phyloP scores from a whole-genome alignment of 2,888 invertebrate genomes.

The Escarpia spicata region DNA sequence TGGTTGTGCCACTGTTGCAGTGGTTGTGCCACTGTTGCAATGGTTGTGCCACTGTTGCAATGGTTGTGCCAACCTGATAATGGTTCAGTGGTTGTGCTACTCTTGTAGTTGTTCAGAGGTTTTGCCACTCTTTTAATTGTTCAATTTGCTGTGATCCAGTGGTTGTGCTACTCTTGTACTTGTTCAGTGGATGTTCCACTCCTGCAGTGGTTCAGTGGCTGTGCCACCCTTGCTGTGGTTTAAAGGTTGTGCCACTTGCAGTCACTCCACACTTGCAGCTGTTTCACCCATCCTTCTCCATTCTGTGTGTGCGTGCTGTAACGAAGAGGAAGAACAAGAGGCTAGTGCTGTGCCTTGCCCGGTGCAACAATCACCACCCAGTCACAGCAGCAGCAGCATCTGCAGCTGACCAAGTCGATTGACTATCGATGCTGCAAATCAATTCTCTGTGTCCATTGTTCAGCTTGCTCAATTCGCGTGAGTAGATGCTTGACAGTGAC shows the following conservation, averaged over 20 bases:
- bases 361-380: neutral
- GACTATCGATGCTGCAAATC: slow-evolving; percentile 12
- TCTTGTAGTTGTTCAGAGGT: neutral
- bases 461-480: neutral
- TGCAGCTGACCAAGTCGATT: neutral
- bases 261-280: neutral
- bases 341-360: neutral
- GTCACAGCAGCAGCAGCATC: neutral
- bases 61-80: neutral
- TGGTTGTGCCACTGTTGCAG: neutral
- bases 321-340: neutral
- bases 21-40: neutral
- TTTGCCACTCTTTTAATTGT: neutral
- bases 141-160: neutral
- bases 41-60: neutral
- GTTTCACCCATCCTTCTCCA: neutral
- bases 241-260: neutral
- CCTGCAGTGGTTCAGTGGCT: neutral
- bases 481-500: neutral
- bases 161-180: too few species aligned
- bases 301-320: neutral
- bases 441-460: neutral
- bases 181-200: too few species aligned
- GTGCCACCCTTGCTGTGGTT: neutral
- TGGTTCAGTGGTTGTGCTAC: neutral